Base-by-base conservation (phyloP, 2,113 vertebrate genomes). In the Labeo catla region DNA sequence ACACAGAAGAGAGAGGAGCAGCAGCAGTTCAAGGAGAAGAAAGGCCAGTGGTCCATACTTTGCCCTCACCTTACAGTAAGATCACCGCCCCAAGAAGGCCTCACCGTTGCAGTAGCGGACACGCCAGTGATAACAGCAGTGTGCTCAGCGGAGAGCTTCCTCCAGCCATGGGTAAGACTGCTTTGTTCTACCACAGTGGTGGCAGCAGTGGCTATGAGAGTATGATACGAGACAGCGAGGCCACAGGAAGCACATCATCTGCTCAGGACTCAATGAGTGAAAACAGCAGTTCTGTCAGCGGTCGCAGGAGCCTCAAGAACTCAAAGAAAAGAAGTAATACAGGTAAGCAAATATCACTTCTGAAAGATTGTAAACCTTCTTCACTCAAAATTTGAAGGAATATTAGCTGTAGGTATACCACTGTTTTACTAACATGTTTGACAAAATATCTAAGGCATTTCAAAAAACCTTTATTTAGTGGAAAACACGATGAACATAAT, bases 151-250 rank as follows among this genome's bases (percentile, higher is more conserved):
- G 98, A 3, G 98, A 99, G 92, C 95, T 99, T 8, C 98, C 98
- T 1, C 98, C 98, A 0, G 98, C 98, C 91, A 99, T 99, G 98
- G 98, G 98, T 23, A 98, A 98, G 91, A 99, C 98, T 0, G 96
- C 98, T 11, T 92, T 99, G 34, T 99, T 99, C 88, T 99, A 99
- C 91, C 98, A 99, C 94, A 99, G 97, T 0, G 98, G 98, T 0
- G 98, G 98, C 84, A 99, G 98, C 94, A 99, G 98, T 0, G 97
- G 98, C 85, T 99, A 99, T 0, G 98, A 99, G 93, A 99, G 98
- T 93, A 97, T 99, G 97, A 95, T 99, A 84, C 94, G 98, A 34
- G 98, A 99, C 95, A 99, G 98, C 0, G 98, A 99, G 93, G 98
- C 97, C 1, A 99, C 98, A 0, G 98, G 98, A 21, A 99, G 98